Base-by-base conservation (phyloP, 2,113 vertebrate genomes). In the Alethe castanea region DNA sequence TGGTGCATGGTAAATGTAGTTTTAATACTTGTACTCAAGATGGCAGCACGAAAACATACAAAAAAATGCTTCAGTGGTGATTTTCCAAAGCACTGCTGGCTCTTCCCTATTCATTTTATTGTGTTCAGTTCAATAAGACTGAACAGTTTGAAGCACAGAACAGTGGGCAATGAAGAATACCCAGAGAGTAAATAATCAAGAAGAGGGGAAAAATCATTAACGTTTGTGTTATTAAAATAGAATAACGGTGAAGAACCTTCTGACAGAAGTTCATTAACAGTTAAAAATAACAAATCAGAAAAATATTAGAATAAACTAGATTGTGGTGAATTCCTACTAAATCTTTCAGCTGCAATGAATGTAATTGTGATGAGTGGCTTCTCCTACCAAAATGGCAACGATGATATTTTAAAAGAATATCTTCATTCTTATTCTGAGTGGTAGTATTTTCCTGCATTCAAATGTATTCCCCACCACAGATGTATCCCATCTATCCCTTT, bases 41-140 rank as follows among this genome's bases (percentile, higher is more conserved):
- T 96, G 97, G 97, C 97, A 96, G 91, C 86, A 95, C 15, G 23
- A 48, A 95, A 96, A 81, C 87, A 90, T n/a, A 87, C 96, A 88
- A 14, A 87, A 14, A 87, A 92, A 62, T 9, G 3, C 11, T 71
- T 79, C 23, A 2, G n/a, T 4, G 44, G 12, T 2, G 18, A 13
- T 15, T 85, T 72, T 22, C 57, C 66, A 60, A 26, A 26, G 60
- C 1, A 10, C 11, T 24, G 0, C 10, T 8, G 44, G 10, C 2
- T 69, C 7, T 72, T 61, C 31, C 12, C 4, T 2, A 4, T 28
- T 89, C 16, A 42, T 54, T 77, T 73, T 47, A 52, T 36, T 80
- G 20, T 1, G 0, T 70, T 87, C 42, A 77, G 35, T 48, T 62
- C 69, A 36, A 1, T 59, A 57, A 78, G 8, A 44, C 29, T 38